A percentile compares a stretch with the other conserved stretches of the same genome.
Evolutionary conservation across 1,140 invertebrate genomes (phyloP).

Genomic region (Drosophila orosa): DNA sequence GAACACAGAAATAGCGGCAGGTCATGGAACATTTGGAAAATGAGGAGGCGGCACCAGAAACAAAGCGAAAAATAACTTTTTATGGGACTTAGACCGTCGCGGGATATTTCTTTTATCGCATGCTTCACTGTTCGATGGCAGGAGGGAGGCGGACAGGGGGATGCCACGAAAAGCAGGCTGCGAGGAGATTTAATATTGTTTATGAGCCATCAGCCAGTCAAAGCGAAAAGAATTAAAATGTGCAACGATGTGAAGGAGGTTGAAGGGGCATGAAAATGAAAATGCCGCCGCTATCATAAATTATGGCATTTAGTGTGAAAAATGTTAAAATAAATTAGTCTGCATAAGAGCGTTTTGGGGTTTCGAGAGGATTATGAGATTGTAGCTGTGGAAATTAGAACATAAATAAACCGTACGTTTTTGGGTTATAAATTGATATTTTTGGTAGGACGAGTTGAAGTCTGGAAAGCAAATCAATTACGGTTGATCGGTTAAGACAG

Average conservation of each 20-base stretch:
- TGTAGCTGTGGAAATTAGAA: constrained; percentile 36
- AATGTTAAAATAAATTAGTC: constrained; percentile 61
- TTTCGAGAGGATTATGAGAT: constrained; percentile 31
- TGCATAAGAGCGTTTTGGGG: constrained; percentile 29
- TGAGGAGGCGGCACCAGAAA: constrained; percentile 61
- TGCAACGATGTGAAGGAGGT: constrained; percentile 51
- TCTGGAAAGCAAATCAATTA: constrained; percentile 1
- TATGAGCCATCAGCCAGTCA: constrained; percentile 71
- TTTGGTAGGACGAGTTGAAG: neutral
- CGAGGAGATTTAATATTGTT: constrained; percentile 76
- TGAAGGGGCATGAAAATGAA: constrained; percentile 42
- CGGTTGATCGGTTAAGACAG: neutral
- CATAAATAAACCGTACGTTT: constrained; percentile 45
- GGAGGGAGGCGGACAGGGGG: neutral
- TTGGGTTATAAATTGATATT: constrained; percentile 28
- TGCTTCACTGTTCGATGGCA: constrained; percentile 21
- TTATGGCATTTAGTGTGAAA: constrained; percentile 76
- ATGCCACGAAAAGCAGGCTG: constrained; percentile 15
- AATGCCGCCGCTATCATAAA: constrained; percentile 64
- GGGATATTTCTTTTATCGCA: constrained; percentile 51
- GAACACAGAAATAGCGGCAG: constrained; percentile 70
- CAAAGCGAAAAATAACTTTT: constrained; percentile 57
- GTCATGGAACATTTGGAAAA: constrained; percentile 74
- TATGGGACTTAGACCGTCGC: constrained; percentile 56
- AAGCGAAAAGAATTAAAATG: constrained; percentile 67